Percentiles rank a stretch among this genome's conserved stretches.
Evolutionary conservation across 2,888 invertebrate genomes (phyloP).

Genomic region (Sphecodes monilicornis): DNA sequence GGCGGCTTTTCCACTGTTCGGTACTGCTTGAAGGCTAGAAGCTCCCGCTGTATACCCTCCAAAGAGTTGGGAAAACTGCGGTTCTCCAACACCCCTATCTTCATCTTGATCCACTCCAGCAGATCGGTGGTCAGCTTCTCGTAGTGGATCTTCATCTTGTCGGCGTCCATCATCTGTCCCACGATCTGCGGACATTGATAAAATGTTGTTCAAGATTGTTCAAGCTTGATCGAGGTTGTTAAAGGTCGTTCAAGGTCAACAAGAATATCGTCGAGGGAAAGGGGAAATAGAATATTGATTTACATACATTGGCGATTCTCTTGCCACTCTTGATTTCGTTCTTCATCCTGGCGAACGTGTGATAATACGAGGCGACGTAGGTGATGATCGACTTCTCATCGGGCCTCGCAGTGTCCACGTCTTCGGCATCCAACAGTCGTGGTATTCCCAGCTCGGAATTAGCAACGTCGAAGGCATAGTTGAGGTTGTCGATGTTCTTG

Average conservation of each 20-base stretch:
- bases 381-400: conserved; percentile 99
- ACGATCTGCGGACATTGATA: conserved; percentile 90
- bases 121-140: conserved; percentile 93
- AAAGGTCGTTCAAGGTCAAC: neutral
- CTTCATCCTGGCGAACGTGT: conserved; percentile 99
- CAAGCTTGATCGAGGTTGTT: neutral
- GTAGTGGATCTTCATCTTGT: conserved; percentile 95
- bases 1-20: conserved; percentile 99
- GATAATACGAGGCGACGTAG: conserved; percentile 99
- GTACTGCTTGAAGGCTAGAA: conserved; percentile 97
- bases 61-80: conserved; percentile 96
- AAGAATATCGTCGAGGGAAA: neutral
- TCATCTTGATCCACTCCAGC: conserved; percentile 96
- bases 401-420: conserved; percentile 96
- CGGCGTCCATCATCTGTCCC: conserved; percentile 97
- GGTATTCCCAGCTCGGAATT: conserved; percentile 97
- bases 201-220: neutral
- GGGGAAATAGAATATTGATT: neutral
- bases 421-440: conserved; percentile 96
- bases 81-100: conserved; percentile 93
- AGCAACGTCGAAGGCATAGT: conserved; percentile 98
- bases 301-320: conserved; percentile 96
- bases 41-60: conserved; percentile 96
- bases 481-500: conserved; percentile 97
- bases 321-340: conserved; percentile 99